Evolutionary conservation across 2,113 vertebrate genomes (phyloP).

Genomic region (Otocyon megalotis): DNA sequence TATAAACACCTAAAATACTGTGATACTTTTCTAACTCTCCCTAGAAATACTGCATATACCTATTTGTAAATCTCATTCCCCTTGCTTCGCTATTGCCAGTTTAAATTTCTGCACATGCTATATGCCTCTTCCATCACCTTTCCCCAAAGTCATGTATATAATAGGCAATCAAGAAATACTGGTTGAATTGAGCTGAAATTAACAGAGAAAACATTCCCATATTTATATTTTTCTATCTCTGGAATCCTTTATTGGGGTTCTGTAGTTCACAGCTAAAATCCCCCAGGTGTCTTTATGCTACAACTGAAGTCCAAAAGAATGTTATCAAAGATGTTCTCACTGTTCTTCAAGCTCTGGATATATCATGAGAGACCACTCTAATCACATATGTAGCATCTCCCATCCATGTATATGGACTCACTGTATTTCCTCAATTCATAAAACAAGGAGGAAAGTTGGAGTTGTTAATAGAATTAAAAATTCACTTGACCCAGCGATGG

Average conservation of each 20-base stretch:
- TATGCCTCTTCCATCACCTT: neutral
- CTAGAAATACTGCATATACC: neutral
- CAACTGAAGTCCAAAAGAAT: neutral
- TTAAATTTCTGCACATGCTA: neutral
- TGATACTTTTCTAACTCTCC: neutral
- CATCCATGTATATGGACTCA: neutral
- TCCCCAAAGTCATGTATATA: constrained; percentile 10
- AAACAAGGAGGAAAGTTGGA: neutral
- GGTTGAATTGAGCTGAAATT: constrained; percentile 36
- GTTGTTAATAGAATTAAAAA: neutral
- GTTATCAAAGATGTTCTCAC: neutral
- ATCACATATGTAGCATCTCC: neutral
- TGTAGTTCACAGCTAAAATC: neutral
- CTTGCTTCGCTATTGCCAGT: neutral
- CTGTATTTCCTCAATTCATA: constrained; percentile 25
- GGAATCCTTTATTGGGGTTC: neutral
- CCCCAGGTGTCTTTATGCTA: constrained; percentile 36
- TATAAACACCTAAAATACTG: neutral
- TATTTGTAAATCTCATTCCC: neutral
- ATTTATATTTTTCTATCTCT: neutral
- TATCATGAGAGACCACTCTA: neutral
- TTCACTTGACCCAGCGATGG: constrained; percentile 11
- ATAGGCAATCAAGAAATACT: neutral
- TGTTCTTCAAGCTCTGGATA: constrained; percentile 22
- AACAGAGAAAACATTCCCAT: neutral